These are phyloP conservation scores for Urocolius indicus DNA, from an alignment of 2,113 vertebrate species.

Conservation along the genomic window DNA sequence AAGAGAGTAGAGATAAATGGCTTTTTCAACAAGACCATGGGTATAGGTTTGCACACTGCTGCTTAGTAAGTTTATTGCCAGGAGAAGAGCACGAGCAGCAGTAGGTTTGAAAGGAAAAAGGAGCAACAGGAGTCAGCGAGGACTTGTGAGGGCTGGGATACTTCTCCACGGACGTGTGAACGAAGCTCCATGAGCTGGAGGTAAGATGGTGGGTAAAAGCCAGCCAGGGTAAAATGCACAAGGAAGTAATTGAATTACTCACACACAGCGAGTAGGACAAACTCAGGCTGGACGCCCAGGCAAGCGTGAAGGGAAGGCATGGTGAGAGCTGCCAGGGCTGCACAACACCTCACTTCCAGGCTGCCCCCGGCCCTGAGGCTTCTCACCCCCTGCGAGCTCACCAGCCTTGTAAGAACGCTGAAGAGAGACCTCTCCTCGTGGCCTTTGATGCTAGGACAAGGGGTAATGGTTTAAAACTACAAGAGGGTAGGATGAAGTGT, in stretches of 20 bases:
- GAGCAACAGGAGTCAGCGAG: background rate
- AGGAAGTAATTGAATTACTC: slow-evolving; percentile 59
- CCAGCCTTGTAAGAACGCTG: background rate
- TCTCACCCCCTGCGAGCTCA: background rate
- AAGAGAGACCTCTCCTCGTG: background rate
- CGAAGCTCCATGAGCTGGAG: slow-evolving; percentile 28
- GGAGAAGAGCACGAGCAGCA: background rate
- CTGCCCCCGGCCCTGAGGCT: background rate
- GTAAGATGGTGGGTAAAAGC: slow-evolving; percentile 26
- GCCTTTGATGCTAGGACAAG: background rate
- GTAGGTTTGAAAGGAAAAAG: background rate
- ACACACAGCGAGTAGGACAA: slow-evolving; percentile 33
- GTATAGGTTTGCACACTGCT: background rate
- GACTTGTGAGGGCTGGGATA: background rate
- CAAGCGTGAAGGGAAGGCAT: slow-evolving; percentile 43
- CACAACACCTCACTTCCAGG: fast-evolving
- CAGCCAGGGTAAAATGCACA: slow-evolving; percentile 43
- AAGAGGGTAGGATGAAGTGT: background rate
- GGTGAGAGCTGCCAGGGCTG: background rate
- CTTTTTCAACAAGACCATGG: background rate
- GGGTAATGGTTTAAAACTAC: background rate
- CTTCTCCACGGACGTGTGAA: background rate
- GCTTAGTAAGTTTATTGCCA: background rate
- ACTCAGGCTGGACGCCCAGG: background rate
- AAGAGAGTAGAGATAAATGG: background rate